Conservation (phyloP, 2,888 invertebrate species). For the Hyalella azteca region DNA sequence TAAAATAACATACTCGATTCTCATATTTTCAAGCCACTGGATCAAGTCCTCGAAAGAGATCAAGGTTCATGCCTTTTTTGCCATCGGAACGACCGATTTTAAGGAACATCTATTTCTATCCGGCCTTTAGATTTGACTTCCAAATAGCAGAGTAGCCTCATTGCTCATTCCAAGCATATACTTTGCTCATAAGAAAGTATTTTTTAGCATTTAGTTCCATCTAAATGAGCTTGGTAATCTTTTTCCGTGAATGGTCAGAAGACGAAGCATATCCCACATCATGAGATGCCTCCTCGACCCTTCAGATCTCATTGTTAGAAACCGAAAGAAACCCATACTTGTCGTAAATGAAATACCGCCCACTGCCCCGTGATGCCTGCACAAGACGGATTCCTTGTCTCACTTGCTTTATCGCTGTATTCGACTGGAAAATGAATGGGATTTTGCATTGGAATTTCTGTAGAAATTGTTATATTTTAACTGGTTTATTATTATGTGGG, state of each 20-base stretch:
- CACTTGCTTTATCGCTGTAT: too few relatives aligned
- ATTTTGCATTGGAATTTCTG: too few relatives aligned
- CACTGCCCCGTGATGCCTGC: constrained; percentile 4
- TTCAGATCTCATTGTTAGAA: constrained; percentile 37
- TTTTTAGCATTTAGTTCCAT: constrained; percentile 30
- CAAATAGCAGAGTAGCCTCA: constrained; percentile 19
- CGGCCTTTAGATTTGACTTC: constrained; percentile 24
- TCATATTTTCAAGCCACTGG: too few relatives aligned
- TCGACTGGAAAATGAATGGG: too few relatives aligned
- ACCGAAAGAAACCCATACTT: constrained; percentile 30
- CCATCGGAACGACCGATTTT: background rate
- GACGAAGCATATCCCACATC: constrained; percentile 19
- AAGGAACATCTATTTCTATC: constrained; percentile 20
- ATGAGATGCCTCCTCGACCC: background rate
- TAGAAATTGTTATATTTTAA: too few relatives aligned
- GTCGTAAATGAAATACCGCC: constrained; percentile 35
- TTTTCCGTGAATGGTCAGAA: constrained; percentile 7
- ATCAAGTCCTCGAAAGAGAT: too few relatives aligned
- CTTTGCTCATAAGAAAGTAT: constrained; percentile 31
- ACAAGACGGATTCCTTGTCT: constrained; percentile 28
- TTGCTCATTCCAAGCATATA: constrained; percentile 13
- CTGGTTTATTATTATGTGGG: too few relatives aligned
- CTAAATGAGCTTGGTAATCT: constrained; percentile 34
- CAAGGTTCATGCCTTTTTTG: too few relatives aligned
- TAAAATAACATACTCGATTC: too few relatives aligned